These are phyloP conservation scores for Pristiophorus japonicus DNA, from an alignment of 2,113 vertebrate species.

Conservation along the genomic window DNA sequence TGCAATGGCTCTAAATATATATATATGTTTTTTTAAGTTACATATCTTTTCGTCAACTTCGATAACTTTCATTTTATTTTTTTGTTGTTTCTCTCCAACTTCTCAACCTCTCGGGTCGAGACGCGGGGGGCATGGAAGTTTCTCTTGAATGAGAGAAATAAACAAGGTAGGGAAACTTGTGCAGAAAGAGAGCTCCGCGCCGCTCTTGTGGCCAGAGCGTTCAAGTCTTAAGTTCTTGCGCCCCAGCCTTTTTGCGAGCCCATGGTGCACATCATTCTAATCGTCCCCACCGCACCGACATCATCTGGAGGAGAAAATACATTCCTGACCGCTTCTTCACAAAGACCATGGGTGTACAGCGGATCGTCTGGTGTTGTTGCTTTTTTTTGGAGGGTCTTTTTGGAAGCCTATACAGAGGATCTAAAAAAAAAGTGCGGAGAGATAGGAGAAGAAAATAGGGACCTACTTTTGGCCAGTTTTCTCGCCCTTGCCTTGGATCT, in stretches of 20 bases:
- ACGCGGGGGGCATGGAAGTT: slow-evolving; percentile 45
- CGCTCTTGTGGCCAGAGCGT: slow-evolving; percentile 32
- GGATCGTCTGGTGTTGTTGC: slow-evolving; percentile 23
- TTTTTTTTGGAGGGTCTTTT: slow-evolving; percentile 12
- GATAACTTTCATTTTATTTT: slow-evolving; percentile 64
- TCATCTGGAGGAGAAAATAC: slow-evolving; percentile 33
- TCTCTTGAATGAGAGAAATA: slow-evolving; percentile 38
- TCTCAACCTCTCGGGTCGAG: slow-evolving; percentile 40
- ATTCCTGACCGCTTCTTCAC: slow-evolving; percentile 34
- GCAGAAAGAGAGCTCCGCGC: slow-evolving; percentile 24
- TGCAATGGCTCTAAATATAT: slow-evolving; percentile 57
- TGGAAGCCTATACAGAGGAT: slow-evolving; percentile 26
- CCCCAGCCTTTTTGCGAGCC: slow-evolving; percentile 30
- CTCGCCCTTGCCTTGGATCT: slow-evolving; percentile 98
- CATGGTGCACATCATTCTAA: slow-evolving; percentile 20
- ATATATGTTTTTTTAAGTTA: slow-evolving; percentile 59
- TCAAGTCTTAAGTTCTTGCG: slow-evolving; percentile 32
- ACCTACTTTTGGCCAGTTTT: slow-evolving; percentile 99
- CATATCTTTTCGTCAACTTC: slow-evolving; percentile 76
- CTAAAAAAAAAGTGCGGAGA: slow-evolving; percentile 34
- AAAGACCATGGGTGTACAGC: slow-evolving; percentile 29
- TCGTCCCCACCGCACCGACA: slow-evolving; percentile 32
- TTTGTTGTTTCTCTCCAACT: slow-evolving; percentile 44
- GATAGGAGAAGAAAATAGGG: slow-evolving; percentile 49
- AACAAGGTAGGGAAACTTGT: slow-evolving; percentile 28